A percentile compares a stretch with the other conserved stretches of the same genome.
phyloP scores from a whole-genome alignment of 2,797 vertebrate species.

The Tolypeutes matacus region DNA sequence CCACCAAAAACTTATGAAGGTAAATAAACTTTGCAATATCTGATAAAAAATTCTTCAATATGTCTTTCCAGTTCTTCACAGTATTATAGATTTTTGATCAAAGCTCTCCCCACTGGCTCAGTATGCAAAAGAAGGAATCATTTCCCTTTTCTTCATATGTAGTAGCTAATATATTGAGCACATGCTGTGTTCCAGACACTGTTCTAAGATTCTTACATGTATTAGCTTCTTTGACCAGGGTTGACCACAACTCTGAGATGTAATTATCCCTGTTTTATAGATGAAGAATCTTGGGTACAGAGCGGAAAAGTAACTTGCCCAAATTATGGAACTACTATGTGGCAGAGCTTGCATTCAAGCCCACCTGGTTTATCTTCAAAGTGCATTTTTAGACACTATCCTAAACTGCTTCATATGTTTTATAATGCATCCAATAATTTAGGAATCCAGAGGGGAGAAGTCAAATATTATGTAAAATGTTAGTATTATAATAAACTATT shows the following conservation, averaged over 20 bases:
- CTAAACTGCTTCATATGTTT: not conserved
- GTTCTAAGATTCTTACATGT: not conserved
- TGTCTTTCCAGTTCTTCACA: constrained; percentile 25
- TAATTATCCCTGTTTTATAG: not conserved
- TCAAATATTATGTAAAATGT: constrained; percentile 43
- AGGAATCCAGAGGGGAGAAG: constrained; percentile 31
- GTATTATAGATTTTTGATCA: constrained; percentile 13
- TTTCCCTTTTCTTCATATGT: not conserved
- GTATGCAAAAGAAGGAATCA: not conserved
- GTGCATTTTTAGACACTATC: constrained; percentile 26
- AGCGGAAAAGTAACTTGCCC: not conserved
- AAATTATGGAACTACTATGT: not conserved
- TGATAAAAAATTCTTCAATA: constrained; percentile 25
- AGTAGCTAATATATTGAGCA: not conserved
- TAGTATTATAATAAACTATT: constrained; percentile 33
- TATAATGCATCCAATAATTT: not conserved
- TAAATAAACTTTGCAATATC: constrained; percentile 81
- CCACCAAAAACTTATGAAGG: constrained; percentile 99
- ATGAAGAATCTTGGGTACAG: not conserved
- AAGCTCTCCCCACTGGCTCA: not conserved
- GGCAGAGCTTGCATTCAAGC: constrained; percentile 26
- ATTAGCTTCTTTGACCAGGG: not conserved
- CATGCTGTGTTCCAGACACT: not conserved
- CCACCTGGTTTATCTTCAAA: not conserved
- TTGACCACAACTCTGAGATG: not conserved